Percentiles rank a stretch among this genome's conserved stretches.
phyloP scores from a whole-genome alignment of 2,888 invertebrate genomes.

The Agrochola lychnidis region DNA sequence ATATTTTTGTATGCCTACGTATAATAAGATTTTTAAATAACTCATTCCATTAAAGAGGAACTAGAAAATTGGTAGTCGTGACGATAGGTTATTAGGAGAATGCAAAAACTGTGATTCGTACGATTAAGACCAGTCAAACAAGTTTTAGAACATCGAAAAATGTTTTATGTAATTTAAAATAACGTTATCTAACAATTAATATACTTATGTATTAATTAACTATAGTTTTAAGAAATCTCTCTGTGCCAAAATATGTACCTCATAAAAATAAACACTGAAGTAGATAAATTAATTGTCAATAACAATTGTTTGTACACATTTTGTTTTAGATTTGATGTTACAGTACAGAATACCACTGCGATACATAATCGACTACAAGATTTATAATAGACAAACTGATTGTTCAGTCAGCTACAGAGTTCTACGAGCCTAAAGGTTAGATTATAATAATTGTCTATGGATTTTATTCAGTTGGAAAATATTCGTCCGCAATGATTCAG shows the following conservation, averaged over 20 bases:
- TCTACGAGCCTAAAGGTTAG: conserved; percentile 56
- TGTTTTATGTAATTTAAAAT: conserved; percentile 86
- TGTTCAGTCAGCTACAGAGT: conserved; percentile 35
- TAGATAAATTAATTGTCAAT: conserved; percentile 87
- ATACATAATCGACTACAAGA: conserved; percentile 38
- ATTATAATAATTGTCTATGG: conserved; percentile 42
- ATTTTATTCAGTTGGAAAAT: conserved; percentile 56
- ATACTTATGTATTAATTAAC: conserved; percentile 87
- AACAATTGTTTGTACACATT: conserved; percentile 82
- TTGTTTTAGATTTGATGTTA: conserved; percentile 77
- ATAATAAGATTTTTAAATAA: conserved; percentile 78
- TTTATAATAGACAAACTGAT: conserved; percentile 47
- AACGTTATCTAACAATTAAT: conserved; percentile 83
- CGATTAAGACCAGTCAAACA: conserved; percentile 90
- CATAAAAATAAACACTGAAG: conserved; percentile 91
- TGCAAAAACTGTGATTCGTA: conserved; percentile 90
- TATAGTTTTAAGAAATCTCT: conserved; percentile 91
- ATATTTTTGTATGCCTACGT: conserved; percentile 83
- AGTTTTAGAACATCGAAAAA: conserved; percentile 90
- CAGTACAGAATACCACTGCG: conserved; percentile 58
- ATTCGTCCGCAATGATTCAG: conserved; percentile 64
- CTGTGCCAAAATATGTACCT: conserved; percentile 96
- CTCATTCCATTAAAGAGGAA: conserved; percentile 86
- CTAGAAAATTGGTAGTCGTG: conserved; percentile 86
- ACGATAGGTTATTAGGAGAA: conserved; percentile 88